phyloP scores from a whole-genome alignment of 2,797 vertebrate species.

The Antennarius maculatus region DNA sequence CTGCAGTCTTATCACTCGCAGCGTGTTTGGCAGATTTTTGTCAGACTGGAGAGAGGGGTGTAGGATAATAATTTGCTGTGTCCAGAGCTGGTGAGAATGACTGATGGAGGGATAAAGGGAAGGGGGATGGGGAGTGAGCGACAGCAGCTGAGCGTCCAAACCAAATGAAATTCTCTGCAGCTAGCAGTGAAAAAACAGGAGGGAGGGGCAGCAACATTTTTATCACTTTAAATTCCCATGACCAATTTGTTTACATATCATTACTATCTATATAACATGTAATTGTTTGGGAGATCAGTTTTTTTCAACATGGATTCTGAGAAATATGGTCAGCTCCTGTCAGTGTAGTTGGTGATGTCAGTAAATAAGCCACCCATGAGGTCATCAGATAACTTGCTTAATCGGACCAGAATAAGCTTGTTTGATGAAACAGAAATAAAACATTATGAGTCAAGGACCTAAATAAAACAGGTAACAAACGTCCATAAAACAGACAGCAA shows the following conservation, averaged over 20 bases:
- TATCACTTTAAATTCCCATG: slow-evolving; percentile 1
- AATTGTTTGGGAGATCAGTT: background rate
- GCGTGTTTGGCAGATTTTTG: slow-evolving; percentile 38
- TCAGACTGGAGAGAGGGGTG: slow-evolving; percentile 47
- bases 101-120: slow-evolving; percentile 53
- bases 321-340: background rate
- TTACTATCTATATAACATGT: background rate
- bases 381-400: too few species aligned
- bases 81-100: slow-evolving; percentile 62
- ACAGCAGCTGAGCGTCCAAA: slow-evolving; percentile 77
- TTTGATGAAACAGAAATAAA: too few species aligned
- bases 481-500: slow-evolving; percentile 2
- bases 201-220: slow-evolving; percentile 18
- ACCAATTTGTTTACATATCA: background rate
- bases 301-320: background rate
- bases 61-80: slow-evolving; percentile 63
- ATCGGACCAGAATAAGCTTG: too few species aligned
- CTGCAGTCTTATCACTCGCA: slow-evolving; percentile 1
- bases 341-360: background rate
- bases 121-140: slow-evolving; percentile 59
- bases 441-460: background rate
- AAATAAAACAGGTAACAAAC: background rate
- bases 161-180: slow-evolving; percentile 79
- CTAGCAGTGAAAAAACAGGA: slow-evolving; percentile 62
- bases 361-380: background rate